Base-by-base conservation (phyloP, 2,888 invertebrate species). In the Aphodius granarius region DNA sequence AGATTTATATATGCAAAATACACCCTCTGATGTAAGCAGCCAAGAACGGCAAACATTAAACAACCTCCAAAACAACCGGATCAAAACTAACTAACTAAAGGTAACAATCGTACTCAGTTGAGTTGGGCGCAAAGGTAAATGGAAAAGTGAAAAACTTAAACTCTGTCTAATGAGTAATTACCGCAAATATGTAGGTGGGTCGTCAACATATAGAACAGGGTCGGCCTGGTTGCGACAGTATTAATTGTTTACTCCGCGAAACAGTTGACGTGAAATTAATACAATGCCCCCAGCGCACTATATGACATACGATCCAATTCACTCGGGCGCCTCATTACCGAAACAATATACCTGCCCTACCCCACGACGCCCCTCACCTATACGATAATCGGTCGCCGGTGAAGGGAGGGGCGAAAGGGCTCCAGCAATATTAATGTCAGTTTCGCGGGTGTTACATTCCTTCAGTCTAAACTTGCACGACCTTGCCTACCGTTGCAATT, bases 241-340 rank as follows among this genome's bases (percentile, higher is more conserved):
- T 21, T 68, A 68, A 68, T 68, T 68, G 68, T 68, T 68, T 68
- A 20, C 68, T 20, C 43, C 68, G 20, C 20, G 68, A 68, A 68
- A 68, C 68, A n/a, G 68, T 68, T 68, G 68, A 68, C 68, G 22
- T 68, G 68, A 68, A 68, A 68, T 68, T 68, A 68, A 68, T 68
- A 68, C 21, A 68, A 19, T 16, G 68, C 21, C 20, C 68, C 22
- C 68, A 22, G 20, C 68, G 68, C 68, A 22, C 43, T 43, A 43
- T 68, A 68, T 68, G 68, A 68, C 68, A 68, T 68, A 68, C 68
- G 68, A 68, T 68, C 68, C 68, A 68, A 68, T 68, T 68, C 68
- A 68, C 68, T 68, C 68, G 6, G 20, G 20, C 68, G 20, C 68
- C 68, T 68, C 68, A 68, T 68, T 68, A 68, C 22, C 21, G 68